phyloP scores from a whole-genome alignment of 1,140 invertebrate genomes.

The Littorina saxatilis region DNA sequence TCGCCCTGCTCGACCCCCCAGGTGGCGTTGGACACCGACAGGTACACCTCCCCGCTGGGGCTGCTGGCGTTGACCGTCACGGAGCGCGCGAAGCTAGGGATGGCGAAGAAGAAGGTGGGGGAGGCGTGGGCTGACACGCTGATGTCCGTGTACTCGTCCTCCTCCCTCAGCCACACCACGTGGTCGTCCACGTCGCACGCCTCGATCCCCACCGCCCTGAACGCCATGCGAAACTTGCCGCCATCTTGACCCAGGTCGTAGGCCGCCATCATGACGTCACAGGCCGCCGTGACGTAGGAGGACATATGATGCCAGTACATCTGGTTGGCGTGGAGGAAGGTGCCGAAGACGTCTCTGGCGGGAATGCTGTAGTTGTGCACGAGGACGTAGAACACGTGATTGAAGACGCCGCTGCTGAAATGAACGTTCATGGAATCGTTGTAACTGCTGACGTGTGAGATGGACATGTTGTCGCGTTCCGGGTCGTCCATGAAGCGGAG shows the following conservation, averaged over 20 bases:
- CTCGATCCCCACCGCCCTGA: constrained; percentile 46
- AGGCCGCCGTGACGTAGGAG: constrained; percentile 47
- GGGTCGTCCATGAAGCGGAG: constrained; percentile 56
- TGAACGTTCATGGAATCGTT: constrained; percentile 46
- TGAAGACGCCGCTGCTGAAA: constrained; percentile 54
- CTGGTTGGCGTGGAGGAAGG: constrained; percentile 55
- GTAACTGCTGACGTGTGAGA: constrained; percentile 47
- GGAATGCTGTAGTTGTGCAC: constrained; percentile 26
- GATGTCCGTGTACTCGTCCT: constrained; percentile 24
- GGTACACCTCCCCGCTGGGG: neutral
- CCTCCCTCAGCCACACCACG: constrained; percentile 28
- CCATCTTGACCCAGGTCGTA: constrained; percentile 51
- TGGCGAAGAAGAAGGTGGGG: constrained; percentile 5
- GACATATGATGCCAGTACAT: constrained; percentile 55
- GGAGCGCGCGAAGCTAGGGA: neutral
- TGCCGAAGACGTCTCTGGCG: constrained; percentile 46
- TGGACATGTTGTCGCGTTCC: constrained; percentile 49
- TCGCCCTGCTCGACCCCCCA: constrained; percentile 6
- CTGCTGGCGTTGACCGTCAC: constrained; percentile 8
- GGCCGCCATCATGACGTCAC: constrained; percentile 55
- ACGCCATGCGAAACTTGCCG: constrained; percentile 20
- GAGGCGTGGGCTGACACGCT: constrained; percentile 16
- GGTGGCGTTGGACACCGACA: neutral
- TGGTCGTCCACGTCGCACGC: constrained; percentile 39
- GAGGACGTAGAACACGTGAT: constrained; percentile 50